These are phyloP conservation scores for Lomographa bimaculata DNA, from an alignment of 2,888 invertebrate genomes.

Conservation along the genomic window DNA sequence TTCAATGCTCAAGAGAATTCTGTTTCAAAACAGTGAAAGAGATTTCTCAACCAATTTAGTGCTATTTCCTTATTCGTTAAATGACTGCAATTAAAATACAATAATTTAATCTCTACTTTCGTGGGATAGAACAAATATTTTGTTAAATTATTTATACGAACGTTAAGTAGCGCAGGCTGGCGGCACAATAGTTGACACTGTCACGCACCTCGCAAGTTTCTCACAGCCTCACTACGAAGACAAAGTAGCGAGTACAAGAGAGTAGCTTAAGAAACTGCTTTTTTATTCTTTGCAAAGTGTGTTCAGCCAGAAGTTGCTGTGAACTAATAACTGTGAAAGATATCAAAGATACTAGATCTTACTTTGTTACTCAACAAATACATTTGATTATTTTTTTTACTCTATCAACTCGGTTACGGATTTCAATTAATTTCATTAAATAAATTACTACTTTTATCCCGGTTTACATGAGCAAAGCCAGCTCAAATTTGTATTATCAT, in stretches of 20 bases:
- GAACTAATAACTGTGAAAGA: too few relatives aligned
- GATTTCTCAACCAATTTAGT: conserved; percentile 11
- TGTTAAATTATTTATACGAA: conserved; percentile 24
- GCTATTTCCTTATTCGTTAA: conserved; percentile 11
- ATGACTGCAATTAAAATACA: conserved; percentile 18
- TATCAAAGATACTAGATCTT: too few relatives aligned
- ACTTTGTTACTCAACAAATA: too few relatives aligned
- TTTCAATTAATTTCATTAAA: too few relatives aligned
- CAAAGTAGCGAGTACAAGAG: conserved; percentile 5
- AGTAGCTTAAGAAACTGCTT: conserved; percentile 14
- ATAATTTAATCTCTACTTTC: conserved; percentile 14
- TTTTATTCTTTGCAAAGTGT: conserved; percentile 4
- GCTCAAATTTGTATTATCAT: too few relatives aligned
- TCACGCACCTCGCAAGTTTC: conserved; percentile 46
- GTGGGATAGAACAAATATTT: conserved; percentile 21
- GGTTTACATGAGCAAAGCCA: too few relatives aligned
- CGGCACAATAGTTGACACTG: conserved; percentile 21
- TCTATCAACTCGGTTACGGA: too few relatives aligned
- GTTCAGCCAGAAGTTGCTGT: too few relatives aligned
- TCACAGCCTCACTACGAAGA: conserved; percentile 41
- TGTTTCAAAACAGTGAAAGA: too few relatives aligned
- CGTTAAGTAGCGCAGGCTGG: conserved; percentile 40
- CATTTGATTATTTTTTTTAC: too few relatives aligned
- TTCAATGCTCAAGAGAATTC: too few relatives aligned
- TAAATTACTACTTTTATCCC: too few relatives aligned